Conservation (phyloP, 1,140 invertebrate genomes). For the Schlechtendalia chinensis region DNA sequence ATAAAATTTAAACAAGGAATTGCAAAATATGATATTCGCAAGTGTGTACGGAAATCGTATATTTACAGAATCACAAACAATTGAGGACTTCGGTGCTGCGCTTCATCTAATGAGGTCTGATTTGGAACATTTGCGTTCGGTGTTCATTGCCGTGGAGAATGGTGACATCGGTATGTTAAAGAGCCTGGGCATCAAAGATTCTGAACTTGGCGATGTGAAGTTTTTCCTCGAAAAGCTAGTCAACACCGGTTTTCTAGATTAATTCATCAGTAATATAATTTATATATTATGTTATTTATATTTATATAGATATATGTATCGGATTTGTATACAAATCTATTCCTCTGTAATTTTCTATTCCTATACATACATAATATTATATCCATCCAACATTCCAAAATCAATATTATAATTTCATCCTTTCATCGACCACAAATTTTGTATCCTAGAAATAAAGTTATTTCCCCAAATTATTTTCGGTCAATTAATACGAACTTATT, state of each 20-base stretch:
- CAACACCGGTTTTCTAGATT: slow-evolving; percentile 94
- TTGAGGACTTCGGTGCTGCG: slow-evolving; percentile 87
- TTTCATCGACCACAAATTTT: not conserved
- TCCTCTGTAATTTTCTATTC: slow-evolving; percentile 44
- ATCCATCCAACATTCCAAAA: not conserved
- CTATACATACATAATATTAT: slow-evolving; percentile 33
- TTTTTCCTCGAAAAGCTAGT: slow-evolving; percentile 96
- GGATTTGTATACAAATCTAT: slow-evolving; percentile 32
- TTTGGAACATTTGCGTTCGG: slow-evolving; percentile 85
- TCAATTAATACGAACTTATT: slow-evolving; percentile 23
- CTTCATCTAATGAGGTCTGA: slow-evolving; percentile 83
- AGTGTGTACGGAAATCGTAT: not conserved
- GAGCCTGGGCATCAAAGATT: slow-evolving; percentile 90
- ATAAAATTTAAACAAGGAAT: too few relatives aligned
- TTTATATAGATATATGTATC: not conserved
- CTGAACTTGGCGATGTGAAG: slow-evolving; percentile 93
- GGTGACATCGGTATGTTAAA: slow-evolving; percentile 91
- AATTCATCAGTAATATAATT: slow-evolving; percentile 36
- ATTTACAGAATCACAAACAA: slow-evolving; percentile 87
- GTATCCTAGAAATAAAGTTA: not conserved
- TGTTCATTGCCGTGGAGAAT: slow-evolving; percentile 95
- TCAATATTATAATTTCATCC: slow-evolving; percentile 4
- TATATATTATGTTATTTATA: too few relatives aligned
- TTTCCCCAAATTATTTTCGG: not conserved
- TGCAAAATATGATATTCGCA: too few relatives aligned